Evolutionary conservation across 2,888 invertebrate species (phyloP).

Genomic region (Oscheius sp.): DNA sequence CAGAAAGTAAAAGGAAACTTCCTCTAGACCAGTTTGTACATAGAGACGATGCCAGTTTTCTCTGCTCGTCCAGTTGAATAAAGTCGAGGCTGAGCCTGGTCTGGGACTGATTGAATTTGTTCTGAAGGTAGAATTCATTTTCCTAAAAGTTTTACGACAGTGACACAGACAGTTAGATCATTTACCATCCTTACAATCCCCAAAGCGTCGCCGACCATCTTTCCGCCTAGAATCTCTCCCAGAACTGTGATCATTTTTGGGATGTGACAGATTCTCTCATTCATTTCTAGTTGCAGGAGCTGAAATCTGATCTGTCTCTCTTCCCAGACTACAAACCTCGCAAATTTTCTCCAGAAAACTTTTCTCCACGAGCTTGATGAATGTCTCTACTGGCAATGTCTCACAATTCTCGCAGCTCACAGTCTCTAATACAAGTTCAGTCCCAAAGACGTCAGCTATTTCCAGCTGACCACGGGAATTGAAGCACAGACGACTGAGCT

Average conservation of each 20-base stretch:
- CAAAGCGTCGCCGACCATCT: slow-evolving; percentile 6
- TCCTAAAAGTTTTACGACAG: slow-evolving; percentile 39
- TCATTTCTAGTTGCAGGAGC: slow-evolving; percentile 3
- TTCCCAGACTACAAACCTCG: slow-evolving; percentile 36
- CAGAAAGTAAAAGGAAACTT: slow-evolving; percentile 56
- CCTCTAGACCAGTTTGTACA: slow-evolving; percentile 60
- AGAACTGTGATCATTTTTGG: slow-evolving; percentile 22
- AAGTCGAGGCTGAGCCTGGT: slow-evolving; percentile 47
- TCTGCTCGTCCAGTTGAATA: slow-evolving; percentile 41
- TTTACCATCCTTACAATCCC: slow-evolving; percentile 22
- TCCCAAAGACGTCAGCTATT: slow-evolving; percentile 42
- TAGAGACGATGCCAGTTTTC: slow-evolving; percentile 43
- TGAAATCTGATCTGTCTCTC: neutral
- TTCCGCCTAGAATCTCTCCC: slow-evolving; percentile 4
- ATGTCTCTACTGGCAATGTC: slow-evolving; percentile 38
- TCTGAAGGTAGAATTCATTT: slow-evolving; percentile 46
- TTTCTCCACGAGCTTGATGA: slow-evolving; percentile 43
- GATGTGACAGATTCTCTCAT: neutral
- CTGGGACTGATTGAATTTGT: slow-evolving; percentile 41
- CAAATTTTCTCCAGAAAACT: slow-evolving; percentile 45
- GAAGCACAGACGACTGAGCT: slow-evolving; percentile 46
- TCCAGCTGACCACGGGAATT: slow-evolving; percentile 42
- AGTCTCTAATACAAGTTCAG: slow-evolving; percentile 41
- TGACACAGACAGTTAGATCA: neutral
- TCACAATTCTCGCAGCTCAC: slow-evolving; percentile 39